Percentiles rank a stretch among this genome's conserved stretches.
phyloP scores from a whole-genome alignment of 2,113 vertebrate genomes.

The Apaloderma vittatum region DNA sequence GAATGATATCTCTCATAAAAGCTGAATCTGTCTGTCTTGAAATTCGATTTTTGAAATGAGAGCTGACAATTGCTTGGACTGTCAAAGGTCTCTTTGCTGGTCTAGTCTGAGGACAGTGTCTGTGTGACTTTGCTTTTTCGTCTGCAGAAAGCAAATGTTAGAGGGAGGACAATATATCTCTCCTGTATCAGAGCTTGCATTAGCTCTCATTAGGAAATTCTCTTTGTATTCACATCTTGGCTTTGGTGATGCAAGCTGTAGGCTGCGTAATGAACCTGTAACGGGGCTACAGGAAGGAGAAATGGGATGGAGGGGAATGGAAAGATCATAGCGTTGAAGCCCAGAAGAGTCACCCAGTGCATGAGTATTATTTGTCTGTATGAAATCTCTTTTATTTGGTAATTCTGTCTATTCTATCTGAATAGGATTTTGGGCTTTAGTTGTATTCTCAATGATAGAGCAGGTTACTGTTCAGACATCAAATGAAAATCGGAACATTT shows the following conservation, averaged over 20 bases:
- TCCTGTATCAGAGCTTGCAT: background rate
- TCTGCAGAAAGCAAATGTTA: constrained; percentile 7
- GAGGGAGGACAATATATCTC: background rate
- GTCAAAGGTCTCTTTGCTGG: constrained; percentile 36
- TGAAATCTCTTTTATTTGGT: background rate
- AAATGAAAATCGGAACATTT: background rate
- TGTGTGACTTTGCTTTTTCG: background rate
- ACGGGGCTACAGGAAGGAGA: background rate
- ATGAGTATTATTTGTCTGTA: background rate
- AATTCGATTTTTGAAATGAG: constrained; percentile 67
- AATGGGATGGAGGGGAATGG: background rate
- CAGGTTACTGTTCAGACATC: background rate
- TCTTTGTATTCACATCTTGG: background rate
- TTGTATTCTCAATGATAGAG: fast-evolving
- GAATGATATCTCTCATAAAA: constrained; percentile 70
- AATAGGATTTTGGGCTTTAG: background rate
- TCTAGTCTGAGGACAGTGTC: background rate
- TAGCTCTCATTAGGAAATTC: constrained; percentile 6
- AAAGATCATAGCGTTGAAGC: background rate
- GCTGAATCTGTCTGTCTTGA: constrained; percentile 57
- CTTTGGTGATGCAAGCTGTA: background rate
- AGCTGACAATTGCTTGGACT: constrained; percentile 51
- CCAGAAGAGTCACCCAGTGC: background rate
- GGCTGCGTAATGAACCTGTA: background rate
- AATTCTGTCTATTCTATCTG: background rate